A percentile compares a stretch with the other conserved stretches of the same genome.
These are phyloP conservation scores for Saccopteryx bilineata DNA, from an alignment of 2,113 vertebrate genomes.

Conservation along the genomic window DNA sequence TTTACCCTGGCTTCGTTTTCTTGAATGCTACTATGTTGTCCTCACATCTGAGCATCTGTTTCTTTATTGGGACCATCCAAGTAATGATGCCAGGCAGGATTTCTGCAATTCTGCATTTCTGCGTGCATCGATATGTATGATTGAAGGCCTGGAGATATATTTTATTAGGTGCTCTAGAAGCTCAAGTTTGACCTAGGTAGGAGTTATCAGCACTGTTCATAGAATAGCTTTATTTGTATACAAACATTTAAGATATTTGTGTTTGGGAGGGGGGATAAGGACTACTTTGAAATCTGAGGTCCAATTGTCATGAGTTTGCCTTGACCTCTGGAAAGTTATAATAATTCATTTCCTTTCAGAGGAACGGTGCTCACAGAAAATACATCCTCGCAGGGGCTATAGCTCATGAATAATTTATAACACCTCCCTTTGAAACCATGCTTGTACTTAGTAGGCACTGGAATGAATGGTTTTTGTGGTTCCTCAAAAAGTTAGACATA, in stretches of 20 bases:
- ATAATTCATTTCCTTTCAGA: not conserved
- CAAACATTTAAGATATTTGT: not conserved
- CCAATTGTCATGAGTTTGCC: not conserved
- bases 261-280: not conserved
- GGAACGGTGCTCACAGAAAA: not conserved
- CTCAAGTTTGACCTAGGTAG: not conserved
- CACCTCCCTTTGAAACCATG: not conserved
- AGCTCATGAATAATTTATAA: fast-evolving
- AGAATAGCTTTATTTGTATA: not conserved
- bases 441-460: not conserved
- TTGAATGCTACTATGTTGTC: not conserved
- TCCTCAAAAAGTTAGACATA: not conserved
- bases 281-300: slow-evolving; percentile 3
- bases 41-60: not conserved
- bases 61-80: not conserved
- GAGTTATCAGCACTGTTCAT: not conserved
- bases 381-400: not conserved
- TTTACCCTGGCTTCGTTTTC: not conserved
- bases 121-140: not conserved
- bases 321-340: not conserved
- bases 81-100: not conserved
- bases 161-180: not conserved
- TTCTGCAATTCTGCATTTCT: not conserved
- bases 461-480: not conserved
- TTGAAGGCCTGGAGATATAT: not conserved